Evolutionary conservation across 2,113 vertebrate genomes (phyloP).

Genomic region (Plestiodon gilberti): DNA sequence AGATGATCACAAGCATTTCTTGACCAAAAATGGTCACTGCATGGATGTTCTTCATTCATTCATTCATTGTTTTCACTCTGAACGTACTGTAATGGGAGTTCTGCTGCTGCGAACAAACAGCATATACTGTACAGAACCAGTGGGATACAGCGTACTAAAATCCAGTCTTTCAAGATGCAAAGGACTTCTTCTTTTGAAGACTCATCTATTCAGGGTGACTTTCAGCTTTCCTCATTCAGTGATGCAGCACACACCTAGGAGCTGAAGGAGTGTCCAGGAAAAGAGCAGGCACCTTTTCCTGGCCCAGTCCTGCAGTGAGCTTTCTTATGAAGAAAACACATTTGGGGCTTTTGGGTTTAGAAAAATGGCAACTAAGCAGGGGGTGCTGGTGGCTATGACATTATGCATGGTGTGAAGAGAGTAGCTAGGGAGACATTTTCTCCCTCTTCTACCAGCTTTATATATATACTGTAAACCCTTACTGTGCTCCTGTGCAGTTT

Average conservation of each 20-base stretch:
- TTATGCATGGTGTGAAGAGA: too few species aligned
- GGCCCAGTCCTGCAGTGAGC: not conserved
- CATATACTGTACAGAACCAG: not conserved
- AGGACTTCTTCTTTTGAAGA: not conserved
- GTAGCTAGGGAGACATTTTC: too few species aligned
- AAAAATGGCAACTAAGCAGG: too few species aligned
- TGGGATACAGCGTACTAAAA: not conserved
- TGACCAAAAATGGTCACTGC: not conserved
- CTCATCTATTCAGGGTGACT: not conserved
- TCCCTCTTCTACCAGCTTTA: too few species aligned
- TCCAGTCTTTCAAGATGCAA: not conserved
- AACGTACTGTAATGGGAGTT: not conserved
- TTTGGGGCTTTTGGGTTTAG: too few species aligned
- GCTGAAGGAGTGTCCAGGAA: not conserved
- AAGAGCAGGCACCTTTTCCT: not conserved
- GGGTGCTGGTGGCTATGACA: too few species aligned
- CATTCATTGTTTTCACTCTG: not conserved
- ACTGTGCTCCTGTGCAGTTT: too few species aligned
- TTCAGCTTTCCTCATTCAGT: not conserved
- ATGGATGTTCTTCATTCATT: not conserved
- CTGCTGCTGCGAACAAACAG: not conserved
- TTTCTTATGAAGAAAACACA: not conserved
- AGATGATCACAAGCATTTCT: slow-evolving; percentile 4
- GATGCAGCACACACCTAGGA: not conserved
- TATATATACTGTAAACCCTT: too few species aligned